phyloP scores from a whole-genome alignment of 2,797 vertebrate genomes.

The Artibeus jamaicensis region DNA sequence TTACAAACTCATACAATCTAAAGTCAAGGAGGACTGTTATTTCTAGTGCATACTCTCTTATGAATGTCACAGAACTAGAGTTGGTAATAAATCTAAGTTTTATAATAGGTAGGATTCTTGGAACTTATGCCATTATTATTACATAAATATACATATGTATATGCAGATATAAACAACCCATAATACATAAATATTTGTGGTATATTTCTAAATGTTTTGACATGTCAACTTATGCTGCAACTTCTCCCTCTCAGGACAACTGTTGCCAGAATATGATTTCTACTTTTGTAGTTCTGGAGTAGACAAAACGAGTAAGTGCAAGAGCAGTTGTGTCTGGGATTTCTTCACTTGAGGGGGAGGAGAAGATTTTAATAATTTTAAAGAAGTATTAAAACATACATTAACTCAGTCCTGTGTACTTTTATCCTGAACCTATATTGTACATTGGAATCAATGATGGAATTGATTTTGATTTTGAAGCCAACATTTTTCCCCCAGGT shows the following conservation, averaged over 20 bases:
- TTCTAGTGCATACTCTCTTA: background rate
- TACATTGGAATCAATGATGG: background rate
- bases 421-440: background rate
- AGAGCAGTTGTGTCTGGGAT: background rate
- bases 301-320: constrained; percentile 31
- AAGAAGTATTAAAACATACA: background rate
- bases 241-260: background rate
- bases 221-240: constrained; percentile 21
- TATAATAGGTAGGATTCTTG: background rate
- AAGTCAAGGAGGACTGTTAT: background rate
- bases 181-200: constrained; percentile 16
- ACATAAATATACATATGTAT: background rate
- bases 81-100: background rate
- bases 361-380: constrained; percentile 16
- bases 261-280: constrained; percentile 20
- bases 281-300: background rate
- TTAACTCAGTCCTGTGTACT: background rate
- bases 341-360: background rate
- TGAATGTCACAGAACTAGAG: background rate
- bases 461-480: constrained; percentile 5
- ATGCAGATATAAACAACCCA: background rate
- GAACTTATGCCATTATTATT: background rate
- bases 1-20: background rate
- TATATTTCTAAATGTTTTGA: constrained; percentile 37
- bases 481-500: background rate